Percentiles rank a stretch among this genome's conserved stretches.
Conservation (phyloP, 1,140 invertebrate genomes). For the Calephelis virginiensis region DNA sequence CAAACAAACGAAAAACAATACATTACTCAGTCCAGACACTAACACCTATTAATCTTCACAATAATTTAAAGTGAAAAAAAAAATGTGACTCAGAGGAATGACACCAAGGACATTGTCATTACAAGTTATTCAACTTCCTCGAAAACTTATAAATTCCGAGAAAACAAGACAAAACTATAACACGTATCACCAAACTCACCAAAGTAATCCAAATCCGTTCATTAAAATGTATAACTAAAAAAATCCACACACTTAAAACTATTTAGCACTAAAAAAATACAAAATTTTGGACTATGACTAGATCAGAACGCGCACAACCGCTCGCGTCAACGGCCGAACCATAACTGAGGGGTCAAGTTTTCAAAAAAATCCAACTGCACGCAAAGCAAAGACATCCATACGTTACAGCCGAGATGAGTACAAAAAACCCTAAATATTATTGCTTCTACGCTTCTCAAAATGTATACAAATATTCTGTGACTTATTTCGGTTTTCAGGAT, state of each 20-base stretch:
- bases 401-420: constrained; percentile 72
- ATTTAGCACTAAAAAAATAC: constrained; percentile 43
- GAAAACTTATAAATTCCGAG: constrained; percentile 2
- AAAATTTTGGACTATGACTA: constrained; percentile 73
- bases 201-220: constrained; percentile 74
- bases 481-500: neutral
- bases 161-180: constrained; percentile 16
- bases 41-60: too few species aligned
- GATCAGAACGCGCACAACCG: constrained; percentile 62
- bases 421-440: constrained; percentile 76
- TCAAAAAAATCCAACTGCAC: constrained; percentile 61
- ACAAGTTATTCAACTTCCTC: constrained; percentile 15
- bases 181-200: constrained; percentile 49
- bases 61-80: neutral
- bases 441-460: constrained; percentile 53
- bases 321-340: constrained; percentile 64
- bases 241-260: constrained; percentile 37
- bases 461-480: constrained; percentile 17
- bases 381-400: constrained; percentile 68
- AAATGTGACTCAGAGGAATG: neutral
- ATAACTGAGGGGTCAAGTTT: constrained; percentile 74
- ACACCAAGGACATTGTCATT: constrained; percentile 14
- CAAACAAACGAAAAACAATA: too few species aligned
- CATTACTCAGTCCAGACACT: too few species aligned
- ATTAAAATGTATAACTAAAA: constrained; percentile 57